Base-by-base conservation (phyloP, 2,888 invertebrate genomes). In the Heliconius sara region DNA sequence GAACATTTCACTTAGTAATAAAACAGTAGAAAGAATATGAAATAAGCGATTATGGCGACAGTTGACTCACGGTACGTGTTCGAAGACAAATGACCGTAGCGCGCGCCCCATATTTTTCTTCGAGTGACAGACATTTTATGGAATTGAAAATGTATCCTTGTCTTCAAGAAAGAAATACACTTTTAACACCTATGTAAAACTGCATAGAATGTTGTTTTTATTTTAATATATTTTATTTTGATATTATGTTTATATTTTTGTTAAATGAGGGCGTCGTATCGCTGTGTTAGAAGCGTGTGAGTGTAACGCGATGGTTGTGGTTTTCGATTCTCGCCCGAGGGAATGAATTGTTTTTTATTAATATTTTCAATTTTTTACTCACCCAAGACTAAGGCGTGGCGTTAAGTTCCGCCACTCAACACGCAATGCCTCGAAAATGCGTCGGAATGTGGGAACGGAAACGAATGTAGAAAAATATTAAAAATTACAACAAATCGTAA, bases 31-130 rank as follows among this genome's bases (percentile, higher is more conserved):
- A 67, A 67, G 78, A 52, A 57, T 78, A 78, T 78, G 74, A 78
- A 78, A 79, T 75, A 79, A 65, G 47, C 79, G 74, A 79, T 79
- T 75, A 90, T 88, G 85, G 88, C 83, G 88, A 88, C 88, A 89
- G 85, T 86, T 89, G 89, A 88, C 89, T 89, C 90, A 87, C 86
- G 84, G 87, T 85, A 83, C 81, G 85, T 82, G 84, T 74, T 75
- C 84, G 83, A 83, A 81, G 83, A 85, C 83, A 84, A 85, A 84
- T 82, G 83, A 79, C 70, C 76, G 78, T 60, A 80, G 72, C 78
- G 83, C 84, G 83, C 83, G 84, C 79, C 80, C 83, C 81, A 80
- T 76, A 74, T 80, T 78, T 80, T 78, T 81, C 83, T 76, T 60
- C 65, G 77, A 75, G 80, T 81, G 81, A 83, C 81, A 79, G 82